Evolutionary conservation across 2,797 vertebrate species (phyloP).

Genomic region (Propithecus deckenii): DNA sequence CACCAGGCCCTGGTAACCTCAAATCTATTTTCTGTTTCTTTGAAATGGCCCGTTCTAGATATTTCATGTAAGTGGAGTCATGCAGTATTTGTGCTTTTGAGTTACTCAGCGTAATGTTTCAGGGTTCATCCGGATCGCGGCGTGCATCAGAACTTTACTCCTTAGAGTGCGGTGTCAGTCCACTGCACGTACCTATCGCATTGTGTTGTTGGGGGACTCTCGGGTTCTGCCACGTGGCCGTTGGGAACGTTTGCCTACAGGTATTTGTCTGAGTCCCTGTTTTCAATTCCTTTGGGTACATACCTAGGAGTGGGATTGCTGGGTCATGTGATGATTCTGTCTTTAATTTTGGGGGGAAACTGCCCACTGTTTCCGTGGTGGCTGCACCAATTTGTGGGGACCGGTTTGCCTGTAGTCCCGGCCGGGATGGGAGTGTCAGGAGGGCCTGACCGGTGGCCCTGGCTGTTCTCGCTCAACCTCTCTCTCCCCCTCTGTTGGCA

Average conservation of each 20-base stretch:
- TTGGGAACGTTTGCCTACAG: neutral
- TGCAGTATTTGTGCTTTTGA: neutral
- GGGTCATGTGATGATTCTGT: neutral
- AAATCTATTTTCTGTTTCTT: neutral
- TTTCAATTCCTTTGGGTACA: neutral
- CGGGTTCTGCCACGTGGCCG: neutral
- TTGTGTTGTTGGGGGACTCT: neutral
- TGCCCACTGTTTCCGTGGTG: neutral
- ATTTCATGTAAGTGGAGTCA: neutral
- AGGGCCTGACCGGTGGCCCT: neutral
- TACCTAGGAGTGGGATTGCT: neutral
- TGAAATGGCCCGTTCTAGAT: neutral
- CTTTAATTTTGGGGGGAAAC: neutral
- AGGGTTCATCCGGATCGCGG: fast-evolving
- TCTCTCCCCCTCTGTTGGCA: constrained; percentile 75
- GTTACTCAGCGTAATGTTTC: neutral
- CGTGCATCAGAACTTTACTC: neutral
- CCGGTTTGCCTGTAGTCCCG: neutral
- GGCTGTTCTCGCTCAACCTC: neutral
- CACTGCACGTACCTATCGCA: fast-evolving
- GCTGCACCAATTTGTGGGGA: neutral
- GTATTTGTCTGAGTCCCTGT: neutral
- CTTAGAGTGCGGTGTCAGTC: neutral
- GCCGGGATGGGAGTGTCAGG: neutral
- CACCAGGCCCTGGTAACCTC: neutral